Conservation (phyloP, 2,113 vertebrate genomes). For the Tautogolabrus adspersus region DNA sequence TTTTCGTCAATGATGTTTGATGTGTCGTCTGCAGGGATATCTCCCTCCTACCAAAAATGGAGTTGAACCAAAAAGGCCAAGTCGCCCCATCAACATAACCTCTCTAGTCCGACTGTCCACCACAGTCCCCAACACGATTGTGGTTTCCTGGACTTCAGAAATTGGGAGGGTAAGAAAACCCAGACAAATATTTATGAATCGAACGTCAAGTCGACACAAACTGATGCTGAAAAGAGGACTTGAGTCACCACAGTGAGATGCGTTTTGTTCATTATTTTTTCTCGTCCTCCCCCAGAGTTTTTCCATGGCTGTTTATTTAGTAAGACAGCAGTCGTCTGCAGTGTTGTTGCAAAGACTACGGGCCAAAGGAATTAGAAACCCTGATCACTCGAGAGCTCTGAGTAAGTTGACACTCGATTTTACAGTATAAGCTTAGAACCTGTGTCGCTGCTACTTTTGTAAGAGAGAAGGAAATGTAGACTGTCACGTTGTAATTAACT, state of each 20-base stretch:
- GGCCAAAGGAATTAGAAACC: conserved; percentile 97
- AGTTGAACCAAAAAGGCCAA: conserved; percentile 99
- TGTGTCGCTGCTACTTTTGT: not conserved
- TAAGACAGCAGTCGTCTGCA: conserved; percentile 96
- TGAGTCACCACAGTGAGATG: not conserved
- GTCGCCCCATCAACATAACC: conserved; percentile 98
- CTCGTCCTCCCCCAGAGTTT: conserved; percentile 87
- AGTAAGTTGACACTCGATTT: conserved; percentile 84
- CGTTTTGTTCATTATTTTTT: conserved; percentile 22
- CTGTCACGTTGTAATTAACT: not conserved
- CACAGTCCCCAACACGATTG: conserved; percentile 97
- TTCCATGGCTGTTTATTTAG: conserved; percentile 98
- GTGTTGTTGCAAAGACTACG: conserved; percentile 96
- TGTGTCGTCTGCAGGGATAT: conserved; percentile 87
- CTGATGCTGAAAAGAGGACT: not conserved
- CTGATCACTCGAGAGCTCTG: conserved; percentile 97
- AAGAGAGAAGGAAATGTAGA: not conserved
- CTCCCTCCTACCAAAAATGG: conserved; percentile 99
- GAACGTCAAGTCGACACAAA: not conserved
- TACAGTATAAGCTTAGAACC: not conserved
- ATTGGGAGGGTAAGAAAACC: conserved; percentile 91
- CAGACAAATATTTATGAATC: not conserved
- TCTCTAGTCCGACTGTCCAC: conserved; percentile 96
- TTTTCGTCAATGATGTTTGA: not conserved
- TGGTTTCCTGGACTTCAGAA: conserved; percentile 98